A percentile compares a stretch with the other conserved stretches of the same genome.
phyloP scores from a whole-genome alignment of 2,113 vertebrate genomes.

The Cyanoderma ruficeps region DNA sequence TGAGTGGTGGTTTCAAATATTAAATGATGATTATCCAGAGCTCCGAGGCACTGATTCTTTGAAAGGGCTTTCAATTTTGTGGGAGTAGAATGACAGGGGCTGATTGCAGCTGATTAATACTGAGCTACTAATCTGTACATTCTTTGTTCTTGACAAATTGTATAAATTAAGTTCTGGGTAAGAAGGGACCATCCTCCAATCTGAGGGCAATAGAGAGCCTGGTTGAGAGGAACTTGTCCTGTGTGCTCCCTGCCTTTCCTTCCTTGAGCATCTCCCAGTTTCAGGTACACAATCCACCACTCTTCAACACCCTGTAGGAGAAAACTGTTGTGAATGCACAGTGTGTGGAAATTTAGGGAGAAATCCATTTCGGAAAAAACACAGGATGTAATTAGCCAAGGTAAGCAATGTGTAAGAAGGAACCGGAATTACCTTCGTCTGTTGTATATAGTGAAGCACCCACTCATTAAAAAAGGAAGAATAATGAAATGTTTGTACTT shows the following conservation, averaged over 20 bases:
- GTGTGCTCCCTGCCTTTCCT: background rate
- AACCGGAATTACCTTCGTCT: background rate
- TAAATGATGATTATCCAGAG: constrained; percentile 18
- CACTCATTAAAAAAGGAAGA: background rate
- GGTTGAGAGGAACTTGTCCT: background rate
- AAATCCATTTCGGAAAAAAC: background rate
- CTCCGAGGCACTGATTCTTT: constrained; percentile 4
- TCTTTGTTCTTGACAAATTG: background rate
- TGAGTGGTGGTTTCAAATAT: constrained; percentile 22
- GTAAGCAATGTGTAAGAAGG: background rate
- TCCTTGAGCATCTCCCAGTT: background rate
- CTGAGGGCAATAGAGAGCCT: background rate
- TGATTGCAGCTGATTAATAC: background rate
- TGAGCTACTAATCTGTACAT: background rate
- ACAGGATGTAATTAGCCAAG: background rate
- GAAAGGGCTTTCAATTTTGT: constrained; percentile 19
- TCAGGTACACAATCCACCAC: background rate
- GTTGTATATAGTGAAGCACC: background rate
- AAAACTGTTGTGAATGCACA: too few species aligned
- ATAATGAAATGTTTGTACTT: background rate
- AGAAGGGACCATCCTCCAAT: background rate
- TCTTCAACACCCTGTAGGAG: background rate
- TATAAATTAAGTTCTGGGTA: background rate
- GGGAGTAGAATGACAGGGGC: background rate
- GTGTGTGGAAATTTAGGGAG: background rate